These are phyloP conservation scores for Uloborus diversus DNA, from an alignment of 1,140 invertebrate genomes.

Conservation along the genomic window DNA sequence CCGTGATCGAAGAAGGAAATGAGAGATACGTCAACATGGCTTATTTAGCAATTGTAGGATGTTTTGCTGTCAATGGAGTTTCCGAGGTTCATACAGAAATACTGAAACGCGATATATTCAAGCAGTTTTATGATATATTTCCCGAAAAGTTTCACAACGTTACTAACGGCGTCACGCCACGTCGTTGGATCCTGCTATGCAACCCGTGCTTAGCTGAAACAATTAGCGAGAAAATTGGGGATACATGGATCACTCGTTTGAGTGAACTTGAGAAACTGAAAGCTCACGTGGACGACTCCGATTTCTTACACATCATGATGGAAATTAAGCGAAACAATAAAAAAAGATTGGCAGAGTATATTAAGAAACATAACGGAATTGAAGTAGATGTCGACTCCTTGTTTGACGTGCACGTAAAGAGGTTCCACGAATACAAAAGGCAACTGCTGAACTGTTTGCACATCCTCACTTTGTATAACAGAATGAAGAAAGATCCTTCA, in stretches of 20 bases:
- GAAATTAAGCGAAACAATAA: constrained; percentile 97
- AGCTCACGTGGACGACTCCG: constrained; percentile 83
- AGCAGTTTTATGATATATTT: constrained; percentile 93
- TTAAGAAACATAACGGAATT: too few species aligned
- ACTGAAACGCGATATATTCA: constrained; percentile 87
- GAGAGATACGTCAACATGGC: constrained; percentile 99
- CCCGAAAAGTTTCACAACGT: constrained; percentile 99
- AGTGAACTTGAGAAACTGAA: constrained; percentile 87
- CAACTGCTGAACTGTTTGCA: constrained; percentile 96
- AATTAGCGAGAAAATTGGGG: constrained; percentile 88
- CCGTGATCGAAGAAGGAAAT: constrained; percentile 91
- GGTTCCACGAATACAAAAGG: constrained; percentile 98
- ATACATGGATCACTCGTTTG: constrained; percentile 95
- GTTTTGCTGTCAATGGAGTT: constrained; percentile 97
- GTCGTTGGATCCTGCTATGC: constrained; percentile 71
- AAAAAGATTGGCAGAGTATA: constrained; percentile 82
- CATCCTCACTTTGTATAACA: constrained; percentile 96
- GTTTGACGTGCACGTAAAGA: constrained; percentile 98
- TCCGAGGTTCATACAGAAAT: constrained; percentile 97
- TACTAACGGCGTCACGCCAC: constrained; percentile 79
- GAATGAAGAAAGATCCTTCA: constrained; percentile 92
- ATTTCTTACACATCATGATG: constrained; percentile 87
- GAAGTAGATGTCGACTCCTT: constrained; percentile 94
- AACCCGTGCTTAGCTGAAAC: constrained; percentile 70
- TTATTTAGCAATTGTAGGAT: constrained; percentile 94